These are phyloP conservation scores for Vanacampus margaritifer DNA, from an alignment of 2,113 vertebrate species.

Conservation along the genomic window DNA sequence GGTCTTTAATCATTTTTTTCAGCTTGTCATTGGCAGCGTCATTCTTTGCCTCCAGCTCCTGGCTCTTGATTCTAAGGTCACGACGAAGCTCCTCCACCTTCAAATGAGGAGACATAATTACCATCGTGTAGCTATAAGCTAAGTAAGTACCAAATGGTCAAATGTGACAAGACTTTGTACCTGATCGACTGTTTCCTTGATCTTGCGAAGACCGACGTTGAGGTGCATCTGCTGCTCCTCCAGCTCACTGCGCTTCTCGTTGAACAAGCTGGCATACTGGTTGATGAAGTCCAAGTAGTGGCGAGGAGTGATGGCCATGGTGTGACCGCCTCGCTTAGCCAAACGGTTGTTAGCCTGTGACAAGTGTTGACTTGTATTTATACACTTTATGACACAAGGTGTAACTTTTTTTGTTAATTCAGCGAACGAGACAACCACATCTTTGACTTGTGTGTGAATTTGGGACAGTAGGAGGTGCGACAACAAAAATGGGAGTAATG, in stretches of 20 bases:
- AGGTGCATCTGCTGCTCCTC: slow-evolving; percentile 99
- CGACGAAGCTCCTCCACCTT: slow-evolving; percentile 95
- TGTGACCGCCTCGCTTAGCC: slow-evolving; percentile 92
- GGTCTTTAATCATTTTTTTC: slow-evolving; percentile 99
- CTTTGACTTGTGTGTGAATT: no score
- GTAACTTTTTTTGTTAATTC: not conserved
- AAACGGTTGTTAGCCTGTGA: slow-evolving; percentile 90
- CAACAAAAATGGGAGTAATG: no score
- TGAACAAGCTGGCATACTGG: slow-evolving; percentile 96
- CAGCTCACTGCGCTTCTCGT: slow-evolving; percentile 95
- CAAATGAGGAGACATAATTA: not conserved
- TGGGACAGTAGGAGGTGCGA: no score
- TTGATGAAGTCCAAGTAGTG: slow-evolving; percentile 99
- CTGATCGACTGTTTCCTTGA: slow-evolving; percentile 98
- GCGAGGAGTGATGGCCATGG: slow-evolving; percentile 96
- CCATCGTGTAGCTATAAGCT: not conserved
- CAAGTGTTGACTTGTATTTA: not conserved
- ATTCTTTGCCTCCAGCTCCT: slow-evolving; percentile 96
- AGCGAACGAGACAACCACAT: no score
- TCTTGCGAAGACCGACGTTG: slow-evolving; percentile 95
- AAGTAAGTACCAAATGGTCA: not conserved
- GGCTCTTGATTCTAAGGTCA: slow-evolving; percentile 95
- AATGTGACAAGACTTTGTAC: slow-evolving; percentile 50
- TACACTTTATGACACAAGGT: not conserved
- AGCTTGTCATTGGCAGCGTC: slow-evolving; percentile 97